phyloP scores from a whole-genome alignment of 2,888 invertebrate species.

The Neoitamus cyanurus region DNA sequence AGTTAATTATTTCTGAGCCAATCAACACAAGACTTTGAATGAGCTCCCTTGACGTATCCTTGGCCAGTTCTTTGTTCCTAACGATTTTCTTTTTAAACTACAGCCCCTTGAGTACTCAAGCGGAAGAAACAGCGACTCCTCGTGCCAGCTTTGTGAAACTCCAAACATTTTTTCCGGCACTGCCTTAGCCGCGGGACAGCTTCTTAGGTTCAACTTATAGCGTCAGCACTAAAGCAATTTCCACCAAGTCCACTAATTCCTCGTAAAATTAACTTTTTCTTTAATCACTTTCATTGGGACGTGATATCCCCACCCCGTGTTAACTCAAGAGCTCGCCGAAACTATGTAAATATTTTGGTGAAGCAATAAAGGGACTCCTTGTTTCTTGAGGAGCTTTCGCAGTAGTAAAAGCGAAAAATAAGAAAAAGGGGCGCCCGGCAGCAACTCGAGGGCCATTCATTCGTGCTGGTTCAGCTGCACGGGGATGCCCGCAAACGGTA shows the following conservation, averaged over 20 bases:
- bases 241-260: not conserved
- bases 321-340: not conserved
- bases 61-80: not conserved
- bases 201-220: not conserved
- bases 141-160: not conserved
- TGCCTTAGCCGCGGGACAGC: not conserved
- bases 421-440: not conserved
- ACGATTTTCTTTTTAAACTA: not conserved
- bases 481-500: not conserved
- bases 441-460: not conserved
- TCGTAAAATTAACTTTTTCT: slow-evolving; percentile 1
- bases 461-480: not conserved
- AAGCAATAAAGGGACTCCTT: not conserved
- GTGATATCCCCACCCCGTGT: not conserved
- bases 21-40: not conserved
- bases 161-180: not conserved
- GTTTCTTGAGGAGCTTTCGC: not conserved
- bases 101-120: not conserved
- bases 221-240: not conserved
- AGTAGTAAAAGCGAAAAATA: not conserved
- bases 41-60: not conserved
- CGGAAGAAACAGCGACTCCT: not conserved
- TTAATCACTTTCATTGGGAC: slow-evolving; percentile 1
- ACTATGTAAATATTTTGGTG: not conserved
- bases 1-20: not conserved